A percentile compares a stretch with the other conserved stretches of the same genome.
These are phyloP conservation scores for Mastacembelus armatus DNA, from an alignment of 2,797 vertebrate species.

Conservation along the genomic window DNA sequence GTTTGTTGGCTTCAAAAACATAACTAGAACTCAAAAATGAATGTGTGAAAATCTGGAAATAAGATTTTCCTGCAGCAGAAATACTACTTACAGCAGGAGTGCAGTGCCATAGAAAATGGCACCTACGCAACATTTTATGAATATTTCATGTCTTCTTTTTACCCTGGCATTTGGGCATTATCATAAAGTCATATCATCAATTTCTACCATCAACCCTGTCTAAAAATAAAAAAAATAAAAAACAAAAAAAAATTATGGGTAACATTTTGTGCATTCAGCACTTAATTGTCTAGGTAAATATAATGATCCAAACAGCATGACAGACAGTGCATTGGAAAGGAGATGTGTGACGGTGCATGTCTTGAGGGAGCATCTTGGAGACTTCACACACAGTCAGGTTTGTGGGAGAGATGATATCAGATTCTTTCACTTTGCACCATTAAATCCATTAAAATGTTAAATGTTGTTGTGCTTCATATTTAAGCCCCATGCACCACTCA, in stretches of 20 bases:
- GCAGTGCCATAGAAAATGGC: background rate
- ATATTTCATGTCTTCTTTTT: constrained; percentile 35
- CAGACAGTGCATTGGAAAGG: background rate
- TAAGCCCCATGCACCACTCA: too few species aligned
- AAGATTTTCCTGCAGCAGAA: background rate
- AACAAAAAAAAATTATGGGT: background rate
- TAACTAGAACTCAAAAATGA: background rate
- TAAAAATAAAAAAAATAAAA: background rate
- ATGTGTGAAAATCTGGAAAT: background rate
- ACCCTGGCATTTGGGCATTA: constrained; percentile 14
- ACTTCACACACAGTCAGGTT: constrained; percentile 12
- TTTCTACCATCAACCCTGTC: constrained; percentile 20
- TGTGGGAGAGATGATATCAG: background rate
- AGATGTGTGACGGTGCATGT: background rate
- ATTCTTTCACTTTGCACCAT: constrained; percentile 6
- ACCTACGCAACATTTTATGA: constrained; percentile 20
- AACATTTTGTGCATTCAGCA: background rate
- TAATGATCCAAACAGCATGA: background rate
- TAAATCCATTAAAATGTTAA: too few species aligned
- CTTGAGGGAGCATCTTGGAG: constrained; percentile 5
- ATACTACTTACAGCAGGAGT: background rate
- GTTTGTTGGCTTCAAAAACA: constrained; percentile 2
- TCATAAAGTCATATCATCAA: constrained; percentile 22
- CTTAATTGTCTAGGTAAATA: constrained; percentile 11
- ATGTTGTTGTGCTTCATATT: too few species aligned